Evolutionary conservation across 2,113 vertebrate species (phyloP).

Genomic region (Anguilla japonica): DNA sequence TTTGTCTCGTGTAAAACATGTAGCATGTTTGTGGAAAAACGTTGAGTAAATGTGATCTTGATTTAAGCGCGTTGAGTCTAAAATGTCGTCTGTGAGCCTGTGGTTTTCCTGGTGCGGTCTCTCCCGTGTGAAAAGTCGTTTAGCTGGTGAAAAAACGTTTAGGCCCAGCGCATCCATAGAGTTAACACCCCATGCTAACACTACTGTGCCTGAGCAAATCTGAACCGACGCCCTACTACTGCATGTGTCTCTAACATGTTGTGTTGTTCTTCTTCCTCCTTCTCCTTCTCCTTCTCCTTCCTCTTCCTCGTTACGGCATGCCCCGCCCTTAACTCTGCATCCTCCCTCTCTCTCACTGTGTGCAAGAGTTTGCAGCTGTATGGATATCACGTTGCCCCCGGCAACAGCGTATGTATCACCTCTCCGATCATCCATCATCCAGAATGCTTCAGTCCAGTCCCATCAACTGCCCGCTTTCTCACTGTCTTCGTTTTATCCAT

Average conservation of each 20-base stretch:
- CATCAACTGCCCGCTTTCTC: not conserved
- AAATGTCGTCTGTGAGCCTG: not conserved
- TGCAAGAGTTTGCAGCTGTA: constrained; percentile 98
- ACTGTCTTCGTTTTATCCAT: not conserved
- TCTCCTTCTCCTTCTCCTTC: constrained; percentile 62
- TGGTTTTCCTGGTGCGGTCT: not conserved
- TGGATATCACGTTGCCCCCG: constrained; percentile 94
- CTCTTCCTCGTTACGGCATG: constrained; percentile 58
- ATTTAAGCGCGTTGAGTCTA: not conserved
- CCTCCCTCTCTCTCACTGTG: constrained; percentile 75
- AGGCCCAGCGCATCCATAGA: not conserved
- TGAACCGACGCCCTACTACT: constrained; percentile 56
- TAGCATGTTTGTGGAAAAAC: not conserved
- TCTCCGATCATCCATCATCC: constrained; percentile 34
- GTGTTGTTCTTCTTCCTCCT: constrained; percentile 73
- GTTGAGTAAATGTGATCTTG: not conserved
- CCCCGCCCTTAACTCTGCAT: constrained; percentile 63
- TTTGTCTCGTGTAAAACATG: not conserved
- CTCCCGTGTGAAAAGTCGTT: not conserved
- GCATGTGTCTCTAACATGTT: constrained; percentile 85
- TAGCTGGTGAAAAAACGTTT: not conserved
- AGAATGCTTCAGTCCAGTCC: not conserved
- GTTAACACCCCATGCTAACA: not conserved
- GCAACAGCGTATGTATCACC: constrained; percentile 94
- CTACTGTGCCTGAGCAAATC: constrained; percentile 32